Evolutionary conservation across 2,888 invertebrate species (phyloP), one percentile per base, ranked within the genome.

Genomic region (Cryptocephalus moraei): DNA sequence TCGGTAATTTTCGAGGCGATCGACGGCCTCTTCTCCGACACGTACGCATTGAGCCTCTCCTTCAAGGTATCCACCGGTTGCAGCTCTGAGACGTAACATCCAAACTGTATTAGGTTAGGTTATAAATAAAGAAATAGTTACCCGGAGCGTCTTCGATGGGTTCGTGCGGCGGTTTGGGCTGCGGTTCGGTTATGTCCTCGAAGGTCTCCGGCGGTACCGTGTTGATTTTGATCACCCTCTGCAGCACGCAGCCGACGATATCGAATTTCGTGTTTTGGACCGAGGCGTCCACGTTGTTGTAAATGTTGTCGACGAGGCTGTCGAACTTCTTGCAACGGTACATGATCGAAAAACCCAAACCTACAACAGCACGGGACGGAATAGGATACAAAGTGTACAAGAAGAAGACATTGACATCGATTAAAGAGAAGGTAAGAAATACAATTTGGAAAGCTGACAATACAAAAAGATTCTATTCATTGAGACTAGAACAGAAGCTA

Each of bases 171-270:
- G 22, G 22, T 22, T 22, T 22, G 6, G 22, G 22, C 22, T 22
- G 22, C 6, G 22, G 22, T 22, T 22, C 22, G 22, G 22, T 22
- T 22, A 59, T 22, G 8, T 53, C 58, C 8, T 55, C 53, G 41
- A 62, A 48, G 4, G 33, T 46, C 10, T 54, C 53, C 8, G 64
- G 64, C 1, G 64, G 65, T 12, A 22, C 45, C 1, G 57, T 58
- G 33, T 65, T 60, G 6, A 68, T 49, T 11, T 54, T 54, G 1
- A 62, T 58, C 9, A 62, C 58, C 44, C 66, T 58, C 32, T 59
- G 52, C 8, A 66, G 49, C 1, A 46, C 47, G 40, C 62, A 64
- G 8, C 62, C 61, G 8, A 54, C 47, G 32, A 59, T 38, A 6
- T 56, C 45, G n/a, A 57, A 50, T 33, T 49, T 49, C 2, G 45